These are phyloP conservation scores for Erannis defoliaria DNA, from an alignment of 2,888 invertebrate genomes.

Conservation along the genomic window DNA sequence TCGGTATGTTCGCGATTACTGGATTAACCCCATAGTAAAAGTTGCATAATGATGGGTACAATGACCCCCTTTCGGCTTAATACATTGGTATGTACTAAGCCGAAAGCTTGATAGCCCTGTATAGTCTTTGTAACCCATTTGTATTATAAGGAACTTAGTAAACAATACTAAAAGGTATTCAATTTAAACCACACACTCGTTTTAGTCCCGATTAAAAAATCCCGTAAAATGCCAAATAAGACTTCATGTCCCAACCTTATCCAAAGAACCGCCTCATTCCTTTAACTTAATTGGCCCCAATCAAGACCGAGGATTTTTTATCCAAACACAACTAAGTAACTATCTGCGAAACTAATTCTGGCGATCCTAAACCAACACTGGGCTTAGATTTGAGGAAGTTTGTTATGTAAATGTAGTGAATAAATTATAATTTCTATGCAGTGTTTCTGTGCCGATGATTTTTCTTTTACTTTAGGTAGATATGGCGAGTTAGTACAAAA, in stretches of 20 bases:
- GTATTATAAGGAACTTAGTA: too few relatives aligned
- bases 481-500: background rate
- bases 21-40: too few relatives aligned
- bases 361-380: conserved; percentile 40
- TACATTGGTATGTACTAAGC: too few relatives aligned
- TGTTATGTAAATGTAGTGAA: conserved; percentile 42
- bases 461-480: background rate
- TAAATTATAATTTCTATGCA: conserved; percentile 38
- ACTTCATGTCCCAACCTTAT: conserved; percentile 10
- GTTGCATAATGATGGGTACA: too few relatives aligned
- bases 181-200: too few relatives aligned
- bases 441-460: conserved; percentile 10
- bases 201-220: conserved; percentile 1
- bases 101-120: too few relatives aligned
- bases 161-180: too few relatives aligned
- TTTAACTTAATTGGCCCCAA: conserved; percentile 39
- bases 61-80: too few relatives aligned
- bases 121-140: too few relatives aligned
- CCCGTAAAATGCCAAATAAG: background rate
- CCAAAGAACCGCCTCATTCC: background rate
- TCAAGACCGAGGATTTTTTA: conserved; percentile 39
- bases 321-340: conserved; percentile 37
- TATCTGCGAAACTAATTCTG: conserved; percentile 38
- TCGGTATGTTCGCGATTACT: too few relatives aligned
- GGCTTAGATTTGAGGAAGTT: conserved; percentile 37